A percentile compares a stretch with the other conserved stretches of the same genome.
These are phyloP conservation scores for Aleiodes alternator DNA, from an alignment of 2,888 invertebrate genomes.

Conservation along the genomic window DNA sequence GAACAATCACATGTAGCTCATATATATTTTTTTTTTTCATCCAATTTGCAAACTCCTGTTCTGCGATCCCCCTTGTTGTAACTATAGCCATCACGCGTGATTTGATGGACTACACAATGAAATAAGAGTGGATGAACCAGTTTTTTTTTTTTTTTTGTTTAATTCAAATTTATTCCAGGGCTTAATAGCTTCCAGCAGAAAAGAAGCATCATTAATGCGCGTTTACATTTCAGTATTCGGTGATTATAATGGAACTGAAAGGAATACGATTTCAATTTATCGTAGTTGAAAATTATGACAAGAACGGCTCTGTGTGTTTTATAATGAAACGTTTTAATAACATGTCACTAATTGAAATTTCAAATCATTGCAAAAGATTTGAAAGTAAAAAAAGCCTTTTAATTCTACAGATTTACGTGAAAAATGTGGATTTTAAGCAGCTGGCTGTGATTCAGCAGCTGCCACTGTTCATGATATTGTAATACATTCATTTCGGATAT, in stretches of 20 bases:
- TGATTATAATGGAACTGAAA: no score
- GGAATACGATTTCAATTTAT: no score
- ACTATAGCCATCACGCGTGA: neutral
- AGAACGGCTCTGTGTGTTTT: no score
- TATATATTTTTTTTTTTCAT: constrained; percentile 40
- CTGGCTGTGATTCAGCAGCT: constrained; percentile 56
- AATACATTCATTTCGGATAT: neutral
- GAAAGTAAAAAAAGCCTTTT: neutral
- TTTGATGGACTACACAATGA: neutral
- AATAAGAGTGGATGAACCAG: neutral
- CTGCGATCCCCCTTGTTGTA: constrained; percentile 6
- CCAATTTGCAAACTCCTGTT: constrained; percentile 50
- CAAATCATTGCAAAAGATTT: neutral
- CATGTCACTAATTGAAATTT: neutral
- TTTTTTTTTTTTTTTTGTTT: neutral
- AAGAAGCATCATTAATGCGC: no score
- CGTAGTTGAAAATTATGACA: no score
- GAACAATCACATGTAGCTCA: constrained; percentile 56
- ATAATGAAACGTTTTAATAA: neutral
- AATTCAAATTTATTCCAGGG: constrained; percentile 13
- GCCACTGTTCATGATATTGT: constrained; percentile 29
- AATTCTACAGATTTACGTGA: neutral
- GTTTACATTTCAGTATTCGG: no score
- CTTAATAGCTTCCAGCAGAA: neutral
- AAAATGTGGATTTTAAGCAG: constrained; percentile 47